These are phyloP conservation scores for Apamea anceps DNA, from an alignment of 2,888 invertebrate species.

Conservation along the genomic window DNA sequence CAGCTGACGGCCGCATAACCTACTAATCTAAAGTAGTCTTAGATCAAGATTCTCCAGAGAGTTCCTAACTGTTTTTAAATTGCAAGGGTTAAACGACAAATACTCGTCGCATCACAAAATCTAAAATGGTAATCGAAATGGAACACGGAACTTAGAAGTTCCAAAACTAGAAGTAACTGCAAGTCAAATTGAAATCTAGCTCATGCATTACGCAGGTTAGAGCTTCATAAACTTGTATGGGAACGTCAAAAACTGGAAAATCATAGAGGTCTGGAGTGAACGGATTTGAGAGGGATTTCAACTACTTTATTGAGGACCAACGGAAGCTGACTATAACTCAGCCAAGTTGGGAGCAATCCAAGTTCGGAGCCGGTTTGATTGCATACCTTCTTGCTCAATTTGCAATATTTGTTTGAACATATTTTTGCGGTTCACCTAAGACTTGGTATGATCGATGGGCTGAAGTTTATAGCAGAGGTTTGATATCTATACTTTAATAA, in stretches of 20 bases:
- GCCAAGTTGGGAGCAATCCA: conserved; percentile 75
- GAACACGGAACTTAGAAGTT: conserved; percentile 8
- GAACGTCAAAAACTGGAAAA: conserved; percentile 71
- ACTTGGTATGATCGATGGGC: conserved; percentile 43
- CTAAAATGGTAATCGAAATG: conserved; percentile 46
- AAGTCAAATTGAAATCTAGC: conserved; percentile 55
- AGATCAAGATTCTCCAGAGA: background rate
- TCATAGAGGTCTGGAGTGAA: conserved; percentile 71
- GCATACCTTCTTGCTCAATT: conserved; percentile 69
- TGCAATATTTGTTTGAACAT: conserved; percentile 63
- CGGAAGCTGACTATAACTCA: conserved; percentile 73
- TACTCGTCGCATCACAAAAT: conserved; percentile 8
- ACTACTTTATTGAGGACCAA: conserved; percentile 75
- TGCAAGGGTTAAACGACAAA: background rate
- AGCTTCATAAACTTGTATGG: conserved; percentile 64
- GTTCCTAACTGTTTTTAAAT: background rate
- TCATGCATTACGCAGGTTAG: conserved; percentile 54
- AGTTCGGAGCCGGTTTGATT: conserved; percentile 75
- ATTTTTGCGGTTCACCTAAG: conserved; percentile 41
- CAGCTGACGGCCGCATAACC: background rate
- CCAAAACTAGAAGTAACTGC: conserved; percentile 29
- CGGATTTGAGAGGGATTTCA: conserved; percentile 73
- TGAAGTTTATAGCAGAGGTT: conserved; percentile 1
- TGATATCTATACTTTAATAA: too few relatives aligned
- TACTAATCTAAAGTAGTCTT: background rate